Evolutionary conservation across 2,113 vertebrate species (phyloP).

Genomic region (Paedocypris sp.): DNA sequence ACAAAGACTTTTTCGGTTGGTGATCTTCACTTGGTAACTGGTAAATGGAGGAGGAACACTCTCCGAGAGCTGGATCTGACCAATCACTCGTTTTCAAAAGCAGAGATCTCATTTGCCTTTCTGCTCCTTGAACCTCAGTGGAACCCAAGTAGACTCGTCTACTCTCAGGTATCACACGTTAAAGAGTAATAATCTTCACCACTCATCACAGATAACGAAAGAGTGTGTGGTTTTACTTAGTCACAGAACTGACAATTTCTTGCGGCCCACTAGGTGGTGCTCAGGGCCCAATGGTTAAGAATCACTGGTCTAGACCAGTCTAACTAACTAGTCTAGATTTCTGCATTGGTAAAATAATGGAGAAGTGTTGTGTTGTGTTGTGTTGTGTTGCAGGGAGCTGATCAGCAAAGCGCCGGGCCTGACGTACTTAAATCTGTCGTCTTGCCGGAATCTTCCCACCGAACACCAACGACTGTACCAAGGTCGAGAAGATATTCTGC

Average conservation of each 20-base stretch:
- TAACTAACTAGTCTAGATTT: too few species aligned
- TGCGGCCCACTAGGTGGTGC: too few species aligned
- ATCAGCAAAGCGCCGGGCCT: slow-evolving; percentile 56
- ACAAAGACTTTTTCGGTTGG: slow-evolving; percentile 44
- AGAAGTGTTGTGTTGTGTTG: too few species aligned
- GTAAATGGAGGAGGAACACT: slow-evolving; percentile 66
- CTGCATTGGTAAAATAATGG: not conserved
- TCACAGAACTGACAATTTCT: too few species aligned
- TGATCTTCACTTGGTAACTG: slow-evolving; percentile 61
- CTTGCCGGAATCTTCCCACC: slow-evolving; percentile 75
- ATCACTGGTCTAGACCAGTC: too few species aligned
- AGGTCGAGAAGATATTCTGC: slow-evolving; percentile 59
- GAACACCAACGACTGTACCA: slow-evolving; percentile 69
- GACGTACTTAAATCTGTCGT: slow-evolving; percentile 73
- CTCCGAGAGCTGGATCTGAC: slow-evolving; percentile 72
- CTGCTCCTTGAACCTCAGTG: slow-evolving; percentile 69
- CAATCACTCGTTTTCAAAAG: slow-evolving; percentile 67
- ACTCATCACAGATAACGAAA: too few species aligned
- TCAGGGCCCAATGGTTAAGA: too few species aligned
- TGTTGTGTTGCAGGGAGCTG: slow-evolving; percentile 47
- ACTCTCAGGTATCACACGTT: slow-evolving; percentile 62
- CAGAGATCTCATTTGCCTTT: slow-evolving; percentile 65
- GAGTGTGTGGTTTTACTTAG: too few species aligned
- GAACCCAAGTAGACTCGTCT: slow-evolving; percentile 62
- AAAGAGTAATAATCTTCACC: too few species aligned